Base-by-base conservation (phyloP, 2,888 invertebrate species). In the Drosophila hamatofila region DNA sequence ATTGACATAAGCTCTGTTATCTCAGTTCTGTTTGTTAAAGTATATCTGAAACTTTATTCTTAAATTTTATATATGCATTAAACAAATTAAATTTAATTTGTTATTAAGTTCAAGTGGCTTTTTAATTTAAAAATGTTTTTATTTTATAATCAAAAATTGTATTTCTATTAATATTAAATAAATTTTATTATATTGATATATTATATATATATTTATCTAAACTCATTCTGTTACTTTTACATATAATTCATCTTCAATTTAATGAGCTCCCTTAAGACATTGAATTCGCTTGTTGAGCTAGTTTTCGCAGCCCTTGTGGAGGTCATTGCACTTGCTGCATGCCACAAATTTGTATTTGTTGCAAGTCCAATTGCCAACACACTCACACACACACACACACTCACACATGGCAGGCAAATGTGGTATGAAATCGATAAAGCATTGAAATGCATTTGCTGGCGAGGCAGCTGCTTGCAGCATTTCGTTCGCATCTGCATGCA, bases 401-500 rank as follows among this genome's bases (percentile, higher is more conserved):
- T 60, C 46, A 63, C 44, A 78, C 57, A 84, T 85, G 84, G 71
- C 75, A 61, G 39, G 66, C 74, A 85, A 84, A 84, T 84, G 86
- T 83, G 81, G 78, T 84, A 85, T 85, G 83, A 88, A 85, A 88
- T 88, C 84, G 85, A 88, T 85, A 85, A 85, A 79, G 75, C 69
- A 86, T 83, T 76, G 74, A 74, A 74, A 70, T 71, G 78, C 71
- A 81, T 73, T 81, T 63, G 75, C 68, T 69, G 73, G 71, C 68
- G 51, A 69, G 37, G 69, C 80, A 57, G 66, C 72, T 54, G 73
- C 68, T 69, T 65, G 61, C 75, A 70, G 65, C 68, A 56, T 73
- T 81, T 52, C 60, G 69, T 61, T 65, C 37, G 73, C 80, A 80
- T 84, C 75, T 72, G 60, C 71, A 75, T 75, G 76, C 61, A 56